Base-by-base conservation (phyloP, 1,140 invertebrate species). In the Ceratoteleas bidentatus region DNA sequence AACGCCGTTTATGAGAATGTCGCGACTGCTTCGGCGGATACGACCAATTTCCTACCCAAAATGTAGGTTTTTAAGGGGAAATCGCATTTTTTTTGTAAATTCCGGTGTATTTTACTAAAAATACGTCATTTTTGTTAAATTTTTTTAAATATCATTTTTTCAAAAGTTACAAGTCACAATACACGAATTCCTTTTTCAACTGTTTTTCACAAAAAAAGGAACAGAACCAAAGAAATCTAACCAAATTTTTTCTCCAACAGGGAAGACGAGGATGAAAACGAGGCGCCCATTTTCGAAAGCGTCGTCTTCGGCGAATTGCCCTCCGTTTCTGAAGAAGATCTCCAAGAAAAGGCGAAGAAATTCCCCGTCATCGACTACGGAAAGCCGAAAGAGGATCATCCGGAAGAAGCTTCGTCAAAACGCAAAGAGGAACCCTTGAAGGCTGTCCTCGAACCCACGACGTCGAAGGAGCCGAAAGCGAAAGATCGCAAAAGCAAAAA, bases 351-450 rank as follows among this genome's bases (percentile, higher is more conserved):
- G 53, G 83, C 86, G 0, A 90, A 88, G 54, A 90, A 88, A 38
- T 88, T 89, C 82, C 87, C 88, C 5, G 68, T 89, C 5, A 90
- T 87, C 40, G 85, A 89, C 78, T 89, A 88, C 54, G 85, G 86
- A 6, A 88, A 85, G 11, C 56, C 56, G 33, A 70, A 60, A 14
- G 60, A 80, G 14, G 58, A 75, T 34, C 76, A 83, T 6, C 78
- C 49, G 34, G 79, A 84, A 81, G 66, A 84, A 82, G 15, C 54
- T 7, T 24, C 24, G 40, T 43, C 53, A 1, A 81, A 81, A 83
- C 84, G 65, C 38, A 70, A 76, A 13, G 74, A 77, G 54, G 86
- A 87, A 53, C 36, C 56, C n/a, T 65, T 24, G 52, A 85, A 83
- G 80, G 52, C 58, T 54, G 77, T 81, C 74, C 40, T 62, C 8